These are phyloP conservation scores for Ceyx margarethae DNA, from an alignment of 2,113 vertebrate species.

Conservation along the genomic window DNA sequence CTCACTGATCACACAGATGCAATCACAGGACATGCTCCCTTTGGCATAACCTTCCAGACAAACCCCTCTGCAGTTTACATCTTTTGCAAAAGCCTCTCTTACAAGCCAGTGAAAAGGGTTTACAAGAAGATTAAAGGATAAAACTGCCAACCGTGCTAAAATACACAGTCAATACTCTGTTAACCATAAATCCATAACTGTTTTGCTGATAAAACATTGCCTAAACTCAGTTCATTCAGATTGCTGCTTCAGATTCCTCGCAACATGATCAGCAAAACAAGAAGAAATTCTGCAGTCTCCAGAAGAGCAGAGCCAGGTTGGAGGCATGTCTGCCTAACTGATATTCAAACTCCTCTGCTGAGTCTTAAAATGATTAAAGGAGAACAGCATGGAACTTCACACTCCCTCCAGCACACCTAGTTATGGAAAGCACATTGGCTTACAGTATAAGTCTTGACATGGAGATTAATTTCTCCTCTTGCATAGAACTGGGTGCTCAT, in stretches of 20 bases:
- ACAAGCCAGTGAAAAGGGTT: background rate
- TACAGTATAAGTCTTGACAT: background rate
- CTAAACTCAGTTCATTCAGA: constrained; percentile 6
- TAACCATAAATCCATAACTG: constrained; percentile 47
- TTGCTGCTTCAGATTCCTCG: background rate
- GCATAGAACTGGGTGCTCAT: background rate
- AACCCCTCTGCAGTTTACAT: background rate
- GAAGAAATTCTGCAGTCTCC: background rate
- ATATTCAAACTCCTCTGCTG: background rate
- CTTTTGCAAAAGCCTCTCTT: background rate
- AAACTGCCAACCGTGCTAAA: background rate
- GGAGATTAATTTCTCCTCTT: background rate
- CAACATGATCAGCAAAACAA: background rate
- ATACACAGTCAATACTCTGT: background rate
- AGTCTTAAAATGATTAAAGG: background rate
- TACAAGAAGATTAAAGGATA: constrained; percentile 59
- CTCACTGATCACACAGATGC: background rate
- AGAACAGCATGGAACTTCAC: background rate
- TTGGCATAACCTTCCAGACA: background rate
- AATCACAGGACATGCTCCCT: background rate
- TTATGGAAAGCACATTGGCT: background rate
- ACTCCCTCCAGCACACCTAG: background rate
- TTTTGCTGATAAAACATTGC: constrained; percentile 43
- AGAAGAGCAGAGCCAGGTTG: background rate
- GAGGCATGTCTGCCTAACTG: background rate